phyloP scores from a whole-genome alignment of 2,888 invertebrate genomes.

The Campopleginae sp. region DNA sequence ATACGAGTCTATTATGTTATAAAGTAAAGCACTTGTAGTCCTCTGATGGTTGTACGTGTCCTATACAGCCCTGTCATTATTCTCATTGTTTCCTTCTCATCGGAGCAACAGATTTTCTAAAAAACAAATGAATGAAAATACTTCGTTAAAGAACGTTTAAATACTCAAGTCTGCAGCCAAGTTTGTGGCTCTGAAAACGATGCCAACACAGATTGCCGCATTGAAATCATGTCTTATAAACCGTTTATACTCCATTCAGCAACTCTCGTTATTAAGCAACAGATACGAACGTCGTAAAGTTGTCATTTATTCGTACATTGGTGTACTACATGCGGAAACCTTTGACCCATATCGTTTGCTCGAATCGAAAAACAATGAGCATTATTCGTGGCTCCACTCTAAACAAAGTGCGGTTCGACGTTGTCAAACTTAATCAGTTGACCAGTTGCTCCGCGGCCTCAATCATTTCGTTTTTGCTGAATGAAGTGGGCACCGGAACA shows the following conservation, averaged over 20 bases:
- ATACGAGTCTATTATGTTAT: constrained; percentile 53
- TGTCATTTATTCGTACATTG: neutral
- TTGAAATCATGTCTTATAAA: neutral
- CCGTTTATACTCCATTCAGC: neutral
- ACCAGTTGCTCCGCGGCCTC: neutral
- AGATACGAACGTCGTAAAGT: neutral
- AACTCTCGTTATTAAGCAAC: neutral
- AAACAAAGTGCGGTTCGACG: constrained; percentile 23
- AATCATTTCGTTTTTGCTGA: constrained; percentile 31
- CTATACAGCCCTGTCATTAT: constrained; percentile 30
- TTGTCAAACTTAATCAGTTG: constrained; percentile 43
- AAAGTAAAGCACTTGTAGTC: constrained; percentile 40
- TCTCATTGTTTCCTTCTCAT: constrained; percentile 47
- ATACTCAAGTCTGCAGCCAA: neutral
- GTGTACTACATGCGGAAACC: too few relatives aligned
- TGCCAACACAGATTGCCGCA: neutral
- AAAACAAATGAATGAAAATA: constrained; percentile 6
- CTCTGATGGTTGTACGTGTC: constrained; percentile 12
- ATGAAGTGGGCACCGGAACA: neutral
- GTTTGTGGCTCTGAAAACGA: neutral
- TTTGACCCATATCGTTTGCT: neutral
- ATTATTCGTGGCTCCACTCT: neutral
- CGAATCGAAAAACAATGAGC: neutral
- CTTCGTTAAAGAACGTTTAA: neutral
- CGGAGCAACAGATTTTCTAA: constrained; percentile 32